These are phyloP conservation scores for Axis porcinus DNA, from an alignment of 2,113 vertebrate species.

Conservation along the genomic window DNA sequence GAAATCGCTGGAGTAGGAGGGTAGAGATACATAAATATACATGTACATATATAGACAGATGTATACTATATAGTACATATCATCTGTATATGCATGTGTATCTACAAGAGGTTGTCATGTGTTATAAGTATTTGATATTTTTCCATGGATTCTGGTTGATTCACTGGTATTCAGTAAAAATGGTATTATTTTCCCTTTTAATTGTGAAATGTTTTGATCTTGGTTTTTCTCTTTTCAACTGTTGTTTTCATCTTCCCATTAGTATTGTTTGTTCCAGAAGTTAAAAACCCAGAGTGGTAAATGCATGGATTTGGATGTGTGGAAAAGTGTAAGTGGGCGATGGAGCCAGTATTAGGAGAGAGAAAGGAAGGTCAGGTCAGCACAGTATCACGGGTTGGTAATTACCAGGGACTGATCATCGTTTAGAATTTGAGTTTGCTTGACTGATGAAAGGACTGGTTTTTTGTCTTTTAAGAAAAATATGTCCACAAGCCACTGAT, in stretches of 20 bases:
- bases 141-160: slow-evolving; percentile 8
- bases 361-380: neutral
- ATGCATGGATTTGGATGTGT: neutral
- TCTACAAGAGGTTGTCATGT: neutral
- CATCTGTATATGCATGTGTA: neutral
- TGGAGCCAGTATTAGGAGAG: neutral
- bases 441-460: neutral
- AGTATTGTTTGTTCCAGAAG: neutral
- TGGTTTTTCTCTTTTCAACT: neutral
- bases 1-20: neutral
- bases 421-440: neutral
- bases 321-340: neutral
- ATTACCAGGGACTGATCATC: neutral
- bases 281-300: neutral
- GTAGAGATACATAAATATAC: neutral
- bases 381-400: neutral
- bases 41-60: too few relatives aligned
- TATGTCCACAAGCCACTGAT: neutral
- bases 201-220: neutral
- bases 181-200: neutral
- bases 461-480: slow-evolving; percentile 4
- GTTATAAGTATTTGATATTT: neutral
- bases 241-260: neutral
- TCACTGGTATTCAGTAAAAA: neutral
- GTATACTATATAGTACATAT: neutral